These are phyloP conservation scores for Venusia cambrica DNA, from an alignment of 2,888 invertebrate genomes.

Conservation along the genomic window DNA sequence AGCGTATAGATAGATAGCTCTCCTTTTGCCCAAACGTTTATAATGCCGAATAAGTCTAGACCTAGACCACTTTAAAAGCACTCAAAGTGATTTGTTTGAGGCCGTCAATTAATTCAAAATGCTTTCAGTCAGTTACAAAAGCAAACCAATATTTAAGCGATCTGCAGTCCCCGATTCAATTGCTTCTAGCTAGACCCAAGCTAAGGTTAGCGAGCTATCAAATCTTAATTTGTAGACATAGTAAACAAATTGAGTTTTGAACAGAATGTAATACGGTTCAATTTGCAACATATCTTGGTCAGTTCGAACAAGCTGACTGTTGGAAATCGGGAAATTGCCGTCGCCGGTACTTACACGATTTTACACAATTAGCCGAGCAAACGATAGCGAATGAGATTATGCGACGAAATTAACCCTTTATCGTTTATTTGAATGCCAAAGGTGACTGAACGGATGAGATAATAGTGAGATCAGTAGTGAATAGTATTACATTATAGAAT, in stretches of 20 bases:
- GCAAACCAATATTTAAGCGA: constrained; percentile 20
- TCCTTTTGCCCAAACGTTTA: too few relatives aligned
- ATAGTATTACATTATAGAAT: too few relatives aligned
- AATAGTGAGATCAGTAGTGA: too few relatives aligned
- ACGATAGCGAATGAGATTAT: constrained; percentile 26
- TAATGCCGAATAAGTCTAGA: too few relatives aligned
- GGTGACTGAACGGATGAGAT: background rate
- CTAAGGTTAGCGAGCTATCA: constrained; percentile 7
- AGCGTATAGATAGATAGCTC: too few relatives aligned
- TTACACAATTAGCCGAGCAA: constrained; percentile 34
- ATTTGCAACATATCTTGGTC: constrained; percentile 4
- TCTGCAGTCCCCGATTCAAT: constrained; percentile 17
- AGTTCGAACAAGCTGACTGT: constrained; percentile 12
- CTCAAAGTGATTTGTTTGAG: constrained; percentile 1
- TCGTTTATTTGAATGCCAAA: constrained; percentile 10
- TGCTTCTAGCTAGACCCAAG: constrained; percentile 3
- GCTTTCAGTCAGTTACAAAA: background rate
- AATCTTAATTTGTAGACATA: constrained; percentile 8
- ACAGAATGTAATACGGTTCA: constrained; percentile 12
- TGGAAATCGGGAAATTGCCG: constrained; percentile 35
- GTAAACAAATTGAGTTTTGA: constrained; percentile 11
- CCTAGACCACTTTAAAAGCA: too few relatives aligned
- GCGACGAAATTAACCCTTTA: constrained; percentile 8
- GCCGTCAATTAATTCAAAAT: background rate
- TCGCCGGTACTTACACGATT: constrained; percentile 36